Conservation (phyloP, 1,140 invertebrate species). For the Centruroides sculpturatus region DNA sequence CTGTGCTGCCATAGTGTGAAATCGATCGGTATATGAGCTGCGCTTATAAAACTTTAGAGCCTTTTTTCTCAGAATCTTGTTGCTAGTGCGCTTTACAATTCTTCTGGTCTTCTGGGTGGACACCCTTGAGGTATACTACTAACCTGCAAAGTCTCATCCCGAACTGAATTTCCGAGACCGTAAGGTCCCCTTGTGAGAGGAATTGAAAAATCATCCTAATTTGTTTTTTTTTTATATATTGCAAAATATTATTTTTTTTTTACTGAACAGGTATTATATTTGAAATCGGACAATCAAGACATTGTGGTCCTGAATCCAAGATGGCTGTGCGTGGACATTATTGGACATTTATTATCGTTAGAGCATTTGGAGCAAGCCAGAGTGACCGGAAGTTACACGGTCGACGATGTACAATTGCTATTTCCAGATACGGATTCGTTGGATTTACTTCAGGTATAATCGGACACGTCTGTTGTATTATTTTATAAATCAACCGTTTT, state of each 20-base stretch:
- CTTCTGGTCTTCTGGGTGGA: too few relatives aligned
- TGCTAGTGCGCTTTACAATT: too few relatives aligned
- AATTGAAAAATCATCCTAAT: too few relatives aligned
- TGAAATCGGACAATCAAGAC: conserved; percentile 39
- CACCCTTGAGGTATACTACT: too few relatives aligned
- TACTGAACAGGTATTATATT: conserved; percentile 32
- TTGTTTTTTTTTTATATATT: too few relatives aligned
- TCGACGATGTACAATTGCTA: conserved; percentile 61
- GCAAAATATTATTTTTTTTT: background rate
- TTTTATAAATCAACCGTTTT: background rate
- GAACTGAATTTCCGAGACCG: too few relatives aligned
- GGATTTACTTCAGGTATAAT: conserved; percentile 41
- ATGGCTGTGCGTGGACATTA: conserved; percentile 55
- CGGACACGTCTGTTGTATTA: background rate
- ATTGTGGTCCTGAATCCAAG: conserved; percentile 54
- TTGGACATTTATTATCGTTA: conserved; percentile 53
- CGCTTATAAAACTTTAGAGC: too few relatives aligned
- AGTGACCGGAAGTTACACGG: conserved; percentile 57
- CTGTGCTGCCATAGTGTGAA: too few relatives aligned
- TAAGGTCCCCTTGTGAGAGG: too few relatives aligned
- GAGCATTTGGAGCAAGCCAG: conserved; percentile 47
- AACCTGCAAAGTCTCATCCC: too few relatives aligned
- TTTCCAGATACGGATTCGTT: conserved; percentile 56
- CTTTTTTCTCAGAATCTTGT: too few relatives aligned
- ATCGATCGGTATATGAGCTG: too few relatives aligned